These are phyloP conservation scores for Eueremaeus valkanovi DNA, from an alignment of 2,888 invertebrate genomes.

Conservation along the genomic window DNA sequence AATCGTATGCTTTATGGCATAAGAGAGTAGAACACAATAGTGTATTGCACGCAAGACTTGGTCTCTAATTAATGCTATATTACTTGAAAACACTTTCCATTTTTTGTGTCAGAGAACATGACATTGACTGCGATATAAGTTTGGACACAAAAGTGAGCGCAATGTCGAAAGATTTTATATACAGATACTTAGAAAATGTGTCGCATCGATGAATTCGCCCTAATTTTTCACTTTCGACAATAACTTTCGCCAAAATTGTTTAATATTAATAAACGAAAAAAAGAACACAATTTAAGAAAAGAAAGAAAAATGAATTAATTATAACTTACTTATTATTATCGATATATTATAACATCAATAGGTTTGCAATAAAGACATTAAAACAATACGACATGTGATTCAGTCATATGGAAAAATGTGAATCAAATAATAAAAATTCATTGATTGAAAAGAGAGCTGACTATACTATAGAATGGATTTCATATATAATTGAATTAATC, in stretches of 20 bases:
- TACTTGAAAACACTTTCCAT: conserved; percentile 32
- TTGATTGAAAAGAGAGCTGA: too few relatives aligned
- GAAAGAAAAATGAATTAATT: background rate
- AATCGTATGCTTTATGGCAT: background rate
- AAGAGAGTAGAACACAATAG: background rate
- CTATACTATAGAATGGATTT: too few relatives aligned
- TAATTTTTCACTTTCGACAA: background rate
- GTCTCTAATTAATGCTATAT: conserved; percentile 29
- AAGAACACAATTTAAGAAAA: background rate
- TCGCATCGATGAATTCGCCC: conserved; percentile 32
- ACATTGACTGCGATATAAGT: conserved; percentile 31
- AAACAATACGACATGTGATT: background rate
- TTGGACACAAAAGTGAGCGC: conserved; percentile 32
- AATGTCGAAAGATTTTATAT: conserved; percentile 18
- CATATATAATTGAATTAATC: background rate
- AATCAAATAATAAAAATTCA: background rate
- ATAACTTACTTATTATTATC: background rate
- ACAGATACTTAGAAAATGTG: too few relatives aligned
- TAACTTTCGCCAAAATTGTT: too few relatives aligned
- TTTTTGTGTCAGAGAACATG: conserved; percentile 38
- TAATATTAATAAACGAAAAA: background rate
- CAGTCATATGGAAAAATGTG: too few relatives aligned
- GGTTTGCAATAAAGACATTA: background rate
- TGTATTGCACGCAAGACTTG: conserved; percentile 29
- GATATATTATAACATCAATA: background rate